A percentile compares a stretch with the other conserved stretches of the same genome.
Conservation (phyloP, 2,888 invertebrate genomes). For the Eledone cirrhosa region DNA sequence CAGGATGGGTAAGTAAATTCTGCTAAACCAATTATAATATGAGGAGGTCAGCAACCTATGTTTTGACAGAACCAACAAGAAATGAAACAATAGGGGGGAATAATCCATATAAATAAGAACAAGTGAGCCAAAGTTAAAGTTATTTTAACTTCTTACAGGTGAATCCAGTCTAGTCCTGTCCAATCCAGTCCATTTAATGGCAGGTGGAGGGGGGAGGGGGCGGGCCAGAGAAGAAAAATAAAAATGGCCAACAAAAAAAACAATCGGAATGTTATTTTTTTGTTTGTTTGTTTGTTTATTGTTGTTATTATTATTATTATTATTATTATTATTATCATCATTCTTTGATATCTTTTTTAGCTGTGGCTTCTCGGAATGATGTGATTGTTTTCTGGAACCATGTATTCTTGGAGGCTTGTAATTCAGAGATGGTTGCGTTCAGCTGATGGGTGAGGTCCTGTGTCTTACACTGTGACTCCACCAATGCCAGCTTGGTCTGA, state of each 20-base stretch:
- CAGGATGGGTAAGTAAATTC: neutral
- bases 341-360: conserved; percentile 49
- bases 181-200: too few relatives aligned
- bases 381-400: conserved; percentile 94
- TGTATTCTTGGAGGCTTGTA: conserved; percentile 76
- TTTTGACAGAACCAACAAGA: neutral
- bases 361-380: conserved; percentile 70
- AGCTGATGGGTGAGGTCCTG: conserved; percentile 91
- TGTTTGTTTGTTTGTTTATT: too few relatives aligned
- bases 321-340: too few relatives aligned
- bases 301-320: too few relatives aligned
- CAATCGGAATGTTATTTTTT: neutral
- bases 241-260: neutral
- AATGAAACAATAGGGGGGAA: neutral
- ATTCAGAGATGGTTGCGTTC: conserved; percentile 81
- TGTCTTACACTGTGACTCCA: conserved; percentile 95
- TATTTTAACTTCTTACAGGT: too few relatives aligned
- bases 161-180: too few relatives aligned
- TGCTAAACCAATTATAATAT: conserved; percentile 13
- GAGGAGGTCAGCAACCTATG: conserved; percentile 5
- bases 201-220: neutral
- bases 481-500: conserved; percentile 94
- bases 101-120: too few relatives aligned
- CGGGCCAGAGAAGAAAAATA: neutral
- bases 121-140: too few relatives aligned